Percentiles rank a stretch among this genome's conserved stretches.
phyloP scores from a whole-genome alignment of 23 tunicate genomes.

The Styela clava region DNA sequence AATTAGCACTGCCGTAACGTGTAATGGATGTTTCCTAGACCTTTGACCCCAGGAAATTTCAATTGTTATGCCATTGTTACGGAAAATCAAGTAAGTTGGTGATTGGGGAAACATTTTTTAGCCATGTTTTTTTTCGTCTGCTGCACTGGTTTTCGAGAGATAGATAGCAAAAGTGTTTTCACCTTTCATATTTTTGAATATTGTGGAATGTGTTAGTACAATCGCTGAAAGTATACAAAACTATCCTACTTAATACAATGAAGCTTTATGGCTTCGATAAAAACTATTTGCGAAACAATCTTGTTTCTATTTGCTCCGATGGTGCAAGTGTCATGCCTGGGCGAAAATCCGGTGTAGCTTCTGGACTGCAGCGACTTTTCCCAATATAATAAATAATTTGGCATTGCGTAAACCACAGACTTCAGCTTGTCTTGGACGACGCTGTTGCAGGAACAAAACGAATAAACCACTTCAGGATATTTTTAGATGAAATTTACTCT shows the following conservation, averaged over 20 bases:
- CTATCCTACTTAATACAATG: no score
- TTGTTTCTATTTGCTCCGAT: background rate
- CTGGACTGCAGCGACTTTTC: background rate
- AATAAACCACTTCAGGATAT: background rate
- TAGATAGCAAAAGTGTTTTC: background rate
- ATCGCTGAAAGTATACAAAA: conserved; percentile 6
- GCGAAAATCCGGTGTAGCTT: background rate
- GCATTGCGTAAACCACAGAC: conserved; percentile 10
- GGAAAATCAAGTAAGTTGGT: no score
- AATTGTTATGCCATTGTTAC: no score
- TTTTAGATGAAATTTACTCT: background rate
- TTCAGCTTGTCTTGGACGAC: background rate
- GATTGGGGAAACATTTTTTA: no score
- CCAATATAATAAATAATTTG: conserved; percentile 1
- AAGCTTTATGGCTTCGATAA: no score
- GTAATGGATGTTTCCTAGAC: no score
- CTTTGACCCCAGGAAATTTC: no score
- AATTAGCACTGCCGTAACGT: no score
- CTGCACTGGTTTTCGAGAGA: no score
- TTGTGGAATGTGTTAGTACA: background rate
- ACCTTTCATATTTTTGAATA: background rate
- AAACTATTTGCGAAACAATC: no score
- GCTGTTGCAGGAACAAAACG: background rate
- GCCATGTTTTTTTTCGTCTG: background rate
- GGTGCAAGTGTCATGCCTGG: conserved; percentile 4